phyloP scores from a whole-genome alignment of 2,797 vertebrate genomes.

The Petrocephalus schoutedeni region DNA sequence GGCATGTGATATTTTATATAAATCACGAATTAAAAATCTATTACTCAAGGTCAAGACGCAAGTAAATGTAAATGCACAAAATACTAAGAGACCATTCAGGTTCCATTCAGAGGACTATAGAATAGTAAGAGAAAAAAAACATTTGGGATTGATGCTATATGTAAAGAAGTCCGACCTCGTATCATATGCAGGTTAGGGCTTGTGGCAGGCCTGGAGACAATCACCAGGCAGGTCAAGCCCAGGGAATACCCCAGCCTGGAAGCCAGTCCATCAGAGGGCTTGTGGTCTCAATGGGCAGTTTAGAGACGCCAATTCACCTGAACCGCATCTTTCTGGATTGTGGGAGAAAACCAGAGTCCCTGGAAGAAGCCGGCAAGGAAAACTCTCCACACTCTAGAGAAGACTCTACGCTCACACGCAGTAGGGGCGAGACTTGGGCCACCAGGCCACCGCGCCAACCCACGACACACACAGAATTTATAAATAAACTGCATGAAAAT shows the following conservation, averaged over 20 bases:
- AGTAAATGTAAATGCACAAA: not conserved
- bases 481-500: not conserved
- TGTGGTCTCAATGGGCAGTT: not conserved
- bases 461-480: not conserved
- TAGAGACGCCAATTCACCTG: not conserved
- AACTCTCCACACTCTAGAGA: too few relatives aligned
- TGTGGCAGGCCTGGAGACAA: not conserved
- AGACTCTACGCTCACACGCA: not conserved
- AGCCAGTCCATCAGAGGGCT: not conserved
- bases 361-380: too few relatives aligned
- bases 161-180: not conserved
- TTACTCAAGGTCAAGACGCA: not conserved
- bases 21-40: not conserved
- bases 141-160: not conserved
- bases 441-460: not conserved
- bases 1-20: not conserved
- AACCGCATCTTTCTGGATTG: not conserved
- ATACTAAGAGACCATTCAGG: not conserved
- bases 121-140: not conserved
- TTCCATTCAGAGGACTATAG: not conserved
- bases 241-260: not conserved
- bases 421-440: not conserved
- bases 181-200: not conserved
- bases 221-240: not conserved
- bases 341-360: not conserved